Conservation (phyloP, 2,113 vertebrate genomes). For the Corythaeola cristata region DNA sequence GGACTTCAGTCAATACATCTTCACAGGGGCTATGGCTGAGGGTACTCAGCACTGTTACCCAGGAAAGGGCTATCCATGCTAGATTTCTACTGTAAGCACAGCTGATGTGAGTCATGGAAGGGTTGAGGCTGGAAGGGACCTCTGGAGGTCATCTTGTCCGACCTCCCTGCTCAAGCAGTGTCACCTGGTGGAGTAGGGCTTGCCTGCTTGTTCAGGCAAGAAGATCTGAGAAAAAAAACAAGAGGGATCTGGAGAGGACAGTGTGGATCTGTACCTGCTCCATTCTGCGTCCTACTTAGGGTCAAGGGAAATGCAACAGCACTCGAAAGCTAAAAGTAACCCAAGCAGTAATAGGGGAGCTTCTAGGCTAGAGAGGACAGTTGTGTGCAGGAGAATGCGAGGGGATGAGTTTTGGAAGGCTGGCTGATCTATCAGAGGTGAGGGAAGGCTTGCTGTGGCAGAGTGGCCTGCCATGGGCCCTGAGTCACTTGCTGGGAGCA, state of each 20-base stretch:
- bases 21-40: neutral
- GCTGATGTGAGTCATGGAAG: neutral
- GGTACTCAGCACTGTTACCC: neutral
- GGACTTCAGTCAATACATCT: neutral
- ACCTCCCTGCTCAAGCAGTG: neutral
- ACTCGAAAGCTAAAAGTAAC: neutral
- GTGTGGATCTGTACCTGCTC: neutral
- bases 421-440: neutral
- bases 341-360: neutral
- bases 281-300: neutral
- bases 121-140: neutral
- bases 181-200: too few relatives aligned
- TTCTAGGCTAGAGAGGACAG: neutral
- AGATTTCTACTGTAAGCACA: neutral
- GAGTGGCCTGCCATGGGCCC: neutral
- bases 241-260: neutral
- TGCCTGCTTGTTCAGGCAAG: neutral
- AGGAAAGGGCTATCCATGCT: neutral
- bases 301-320: neutral
- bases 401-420: neutral
- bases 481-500: neutral
- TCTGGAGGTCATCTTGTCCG: neutral
- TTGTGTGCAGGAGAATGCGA: accelerated
- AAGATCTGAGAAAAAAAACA: neutral
- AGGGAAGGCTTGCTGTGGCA: neutral